Evolutionary conservation across 2,888 invertebrate genomes (phyloP), one percentile per base, ranked within the genome.

Genomic region (Lepeophtheirus nordmannii): DNA sequence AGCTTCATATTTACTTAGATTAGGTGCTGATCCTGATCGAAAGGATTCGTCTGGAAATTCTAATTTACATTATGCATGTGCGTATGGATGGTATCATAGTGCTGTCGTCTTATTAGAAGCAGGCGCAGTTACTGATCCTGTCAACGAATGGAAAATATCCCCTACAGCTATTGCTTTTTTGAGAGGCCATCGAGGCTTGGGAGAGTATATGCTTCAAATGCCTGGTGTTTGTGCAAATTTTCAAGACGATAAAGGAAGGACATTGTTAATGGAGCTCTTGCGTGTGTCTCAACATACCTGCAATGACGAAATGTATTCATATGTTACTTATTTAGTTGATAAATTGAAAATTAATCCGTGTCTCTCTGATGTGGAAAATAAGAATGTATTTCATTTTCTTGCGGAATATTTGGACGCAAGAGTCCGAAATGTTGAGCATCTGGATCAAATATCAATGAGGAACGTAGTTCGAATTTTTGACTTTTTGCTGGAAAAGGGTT

Each of bases 1-100:
- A 53, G 76, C 75, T 1, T 77, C 78, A 0, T 78, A 75, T 71
- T 71, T 79, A 60, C 72, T 79, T 20, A 71, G 74, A 39, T 71
- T 76, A 56, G 79, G 79, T 11, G 75, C 76, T 1, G 75, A 78
- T 70, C 75, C 77, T 1, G 73, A 77, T 68, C 71, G 72, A 9
- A 72, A 72, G 0, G 80, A 80, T 70, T 75, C 76, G 38, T 80
- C 79, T 10, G 79, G 78, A 40, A 80, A 80, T 71, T 74, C 78
- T 1, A 70, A 77, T 1, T 73, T 78, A 1, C 80, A 80, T 72
- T 80, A 80, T 71, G 79, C 80, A 1, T 76, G 77, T 60, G 79
- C 79, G 0, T 80, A 80, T 71, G 80, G 80, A 20, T 80, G 80
- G 79, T 75, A 77, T 70, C 77, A 76, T 70, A 75, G 75, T 67